These are phyloP conservation scores for Mesoligia furuncula DNA, from an alignment of 2,888 invertebrate genomes.

Conservation along the genomic window DNA sequence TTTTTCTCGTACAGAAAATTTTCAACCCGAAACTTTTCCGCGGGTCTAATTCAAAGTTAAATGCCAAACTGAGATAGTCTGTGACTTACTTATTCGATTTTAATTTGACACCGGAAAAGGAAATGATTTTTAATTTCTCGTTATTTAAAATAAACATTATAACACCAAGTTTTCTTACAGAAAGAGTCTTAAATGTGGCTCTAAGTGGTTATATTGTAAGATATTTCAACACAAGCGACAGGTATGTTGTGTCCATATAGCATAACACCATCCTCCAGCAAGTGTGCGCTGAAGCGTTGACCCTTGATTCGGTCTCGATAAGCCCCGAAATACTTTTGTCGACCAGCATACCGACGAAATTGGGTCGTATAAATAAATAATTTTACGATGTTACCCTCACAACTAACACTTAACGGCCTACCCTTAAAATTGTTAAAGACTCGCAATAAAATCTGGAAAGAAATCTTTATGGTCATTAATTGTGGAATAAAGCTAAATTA, in stretches of 20 bases:
- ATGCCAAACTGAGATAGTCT: not conserved
- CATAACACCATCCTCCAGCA: conserved; percentile 76
- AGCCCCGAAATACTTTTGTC: conserved; percentile 88
- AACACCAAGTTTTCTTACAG: not conserved
- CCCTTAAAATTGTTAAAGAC: conserved; percentile 82
- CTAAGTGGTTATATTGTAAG: not conserved
- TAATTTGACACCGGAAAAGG: not conserved
- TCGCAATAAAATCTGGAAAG: conserved; percentile 76
- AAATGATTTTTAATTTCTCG: not conserved
- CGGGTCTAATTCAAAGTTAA: conserved; percentile 3
- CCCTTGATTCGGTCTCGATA: conserved; percentile 88
- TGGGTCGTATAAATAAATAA: conserved; percentile 89
- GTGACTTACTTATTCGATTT: conserved; percentile 3
- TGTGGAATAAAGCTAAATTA: conserved; percentile 71
- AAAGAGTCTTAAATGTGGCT: not conserved
- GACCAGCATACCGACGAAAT: conserved; percentile 85
- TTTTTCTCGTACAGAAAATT: not conserved
- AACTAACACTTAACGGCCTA: conserved; percentile 82
- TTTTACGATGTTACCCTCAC: conserved; percentile 84
- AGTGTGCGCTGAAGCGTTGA: conserved; percentile 86
- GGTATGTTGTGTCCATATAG: conserved; percentile 38
- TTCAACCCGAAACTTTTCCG: not conserved
- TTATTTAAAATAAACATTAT: not conserved
- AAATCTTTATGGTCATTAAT: conserved; percentile 75
- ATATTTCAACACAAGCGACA: conserved; percentile 26